Evolutionary conservation across 2,888 invertebrate genomes (phyloP).

Genomic region (Leptura quadrifasciata): DNA sequence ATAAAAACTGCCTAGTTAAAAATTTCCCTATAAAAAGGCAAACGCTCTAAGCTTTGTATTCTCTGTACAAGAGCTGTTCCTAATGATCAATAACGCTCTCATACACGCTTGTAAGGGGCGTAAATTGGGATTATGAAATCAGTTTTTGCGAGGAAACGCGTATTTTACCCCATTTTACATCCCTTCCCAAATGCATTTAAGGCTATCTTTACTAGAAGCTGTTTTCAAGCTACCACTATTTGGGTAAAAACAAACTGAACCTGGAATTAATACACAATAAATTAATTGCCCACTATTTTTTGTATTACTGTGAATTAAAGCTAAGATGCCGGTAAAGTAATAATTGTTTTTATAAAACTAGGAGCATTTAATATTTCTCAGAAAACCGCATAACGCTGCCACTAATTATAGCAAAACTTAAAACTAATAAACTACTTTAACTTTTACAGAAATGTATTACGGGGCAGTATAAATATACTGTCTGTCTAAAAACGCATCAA

Average conservation of each 20-base stretch:
- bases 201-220: constrained; percentile 1
- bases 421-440: too few relatives aligned
- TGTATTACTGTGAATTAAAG: neutral
- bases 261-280: neutral
- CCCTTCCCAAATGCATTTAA: constrained; percentile 24
- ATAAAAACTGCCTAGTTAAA: constrained; percentile 12
- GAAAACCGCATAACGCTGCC: too few relatives aligned
- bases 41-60: constrained; percentile 27
- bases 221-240: neutral
- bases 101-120: constrained; percentile 16
- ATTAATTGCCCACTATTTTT: neutral
- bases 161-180: constrained; percentile 18
- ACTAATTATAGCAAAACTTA: too few relatives aligned
- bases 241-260: constrained; percentile 28
- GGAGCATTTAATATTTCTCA: too few relatives aligned
- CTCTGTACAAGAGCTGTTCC: constrained; percentile 18
- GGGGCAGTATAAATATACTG: too few relatives aligned
- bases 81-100: constrained; percentile 33
- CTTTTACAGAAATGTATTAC: too few relatives aligned
- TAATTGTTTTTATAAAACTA: too few relatives aligned
- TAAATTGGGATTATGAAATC: constrained; percentile 34
- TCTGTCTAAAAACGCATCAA: too few relatives aligned
- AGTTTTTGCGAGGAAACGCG: constrained; percentile 27
- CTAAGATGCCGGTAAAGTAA: too few relatives aligned
- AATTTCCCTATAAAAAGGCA: constrained; percentile 21